These are phyloP conservation scores for Diploptera punctata DNA, from an alignment of 2,888 invertebrate genomes.

Conservation along the genomic window DNA sequence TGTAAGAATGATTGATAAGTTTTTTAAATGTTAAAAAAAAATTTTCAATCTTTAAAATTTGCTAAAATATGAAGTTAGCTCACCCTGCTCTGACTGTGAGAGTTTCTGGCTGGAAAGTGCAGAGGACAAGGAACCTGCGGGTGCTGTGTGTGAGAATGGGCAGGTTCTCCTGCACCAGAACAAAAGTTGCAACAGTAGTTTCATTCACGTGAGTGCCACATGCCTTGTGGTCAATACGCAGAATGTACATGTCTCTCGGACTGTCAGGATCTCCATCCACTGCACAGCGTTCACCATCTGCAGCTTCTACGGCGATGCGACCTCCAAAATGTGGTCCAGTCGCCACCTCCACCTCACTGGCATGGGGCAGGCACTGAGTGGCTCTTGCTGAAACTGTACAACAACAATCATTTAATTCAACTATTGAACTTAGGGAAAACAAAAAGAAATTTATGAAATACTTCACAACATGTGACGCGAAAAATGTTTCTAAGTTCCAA, in stretches of 20 bases:
- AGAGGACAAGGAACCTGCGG: conserved; percentile 78
- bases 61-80: too few species aligned
- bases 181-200: conserved; percentile 81
- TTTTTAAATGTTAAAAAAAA: too few species aligned
- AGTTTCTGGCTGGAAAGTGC: conserved; percentile 82
- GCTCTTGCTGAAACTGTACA: conserved; percentile 84
- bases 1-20: too few species aligned
- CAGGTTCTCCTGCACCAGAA: conserved; percentile 82
- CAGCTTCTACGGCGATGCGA: conserved; percentile 74
- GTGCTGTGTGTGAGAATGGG: conserved; percentile 85
- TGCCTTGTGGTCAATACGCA: conserved; percentile 74
- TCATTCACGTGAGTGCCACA: conserved; percentile 79
- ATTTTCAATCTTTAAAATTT: too few species aligned
- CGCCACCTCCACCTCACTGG: conserved; percentile 82
- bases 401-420: too few species aligned
- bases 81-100: conserved; percentile 80
- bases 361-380: conserved; percentile 79
- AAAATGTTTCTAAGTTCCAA: too few species aligned
- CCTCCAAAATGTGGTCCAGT: conserved; percentile 84
- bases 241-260: conserved; percentile 73
- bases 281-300: conserved; percentile 65
- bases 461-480: too few species aligned
- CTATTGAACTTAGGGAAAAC: too few species aligned
- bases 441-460: too few species aligned
- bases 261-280: conserved; percentile 77